Conservation (phyloP, 1,140 invertebrate genomes). For the Heterodera schachtii region DNA sequence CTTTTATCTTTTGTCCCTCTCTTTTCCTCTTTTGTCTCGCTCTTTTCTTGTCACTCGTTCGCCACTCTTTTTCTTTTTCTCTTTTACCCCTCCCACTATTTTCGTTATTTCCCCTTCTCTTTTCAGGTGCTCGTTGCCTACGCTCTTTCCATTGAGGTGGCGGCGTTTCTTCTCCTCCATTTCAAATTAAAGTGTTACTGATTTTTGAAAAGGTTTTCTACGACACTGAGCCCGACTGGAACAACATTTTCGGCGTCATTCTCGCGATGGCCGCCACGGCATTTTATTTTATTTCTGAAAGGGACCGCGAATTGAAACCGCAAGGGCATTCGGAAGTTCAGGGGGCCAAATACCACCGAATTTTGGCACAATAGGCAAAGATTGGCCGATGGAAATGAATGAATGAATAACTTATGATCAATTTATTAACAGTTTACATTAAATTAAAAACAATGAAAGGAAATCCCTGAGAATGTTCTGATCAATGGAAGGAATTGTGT, state of each 20-base stretch:
- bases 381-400: not conserved
- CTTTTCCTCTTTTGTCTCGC: too few relatives aligned
- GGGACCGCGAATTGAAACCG: slow-evolving; percentile 28
- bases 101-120: not conserved
- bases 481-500: not conserved
- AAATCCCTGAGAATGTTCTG: slow-evolving; percentile 4
- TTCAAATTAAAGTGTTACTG: not conserved
- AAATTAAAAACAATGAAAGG: not conserved
- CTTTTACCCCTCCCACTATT: too few relatives aligned
- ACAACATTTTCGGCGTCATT: slow-evolving; percentile 45
- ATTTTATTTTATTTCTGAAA: slow-evolving; percentile 36
- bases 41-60: too few relatives aligned
- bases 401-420: not conserved
- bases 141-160: slow-evolving; percentile 64
- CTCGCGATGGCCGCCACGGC: slow-evolving; percentile 22
- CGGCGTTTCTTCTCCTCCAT: not conserved
- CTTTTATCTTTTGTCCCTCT: too few relatives aligned
- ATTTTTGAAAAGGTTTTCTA: slow-evolving; percentile 40
- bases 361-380: not conserved
- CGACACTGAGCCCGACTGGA: slow-evolving; percentile 44
- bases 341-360: slow-evolving; percentile 13
- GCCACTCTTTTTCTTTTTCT: too few relatives aligned
- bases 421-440: not conserved
- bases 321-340: not conserved
- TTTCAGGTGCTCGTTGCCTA: slow-evolving; percentile 69